Base-by-base conservation (phyloP, 2,113 vertebrate species). In the Indicator maculatus region DNA sequence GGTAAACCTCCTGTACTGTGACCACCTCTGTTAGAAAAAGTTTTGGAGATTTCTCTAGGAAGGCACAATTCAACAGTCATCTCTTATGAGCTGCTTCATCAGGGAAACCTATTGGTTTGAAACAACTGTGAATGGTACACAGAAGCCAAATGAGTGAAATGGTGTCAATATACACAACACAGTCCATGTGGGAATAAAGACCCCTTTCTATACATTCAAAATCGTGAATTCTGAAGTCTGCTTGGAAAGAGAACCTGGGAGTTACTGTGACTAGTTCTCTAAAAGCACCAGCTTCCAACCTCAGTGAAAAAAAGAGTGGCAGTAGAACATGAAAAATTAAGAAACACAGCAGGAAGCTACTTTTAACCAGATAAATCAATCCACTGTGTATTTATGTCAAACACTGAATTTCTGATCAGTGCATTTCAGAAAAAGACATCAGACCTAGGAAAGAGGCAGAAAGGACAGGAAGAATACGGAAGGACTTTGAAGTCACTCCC, bases 1-100 rank as follows among this genome's bases (percentile, higher is more conserved):
- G 50, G 15, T 12, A 58, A n/a, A 0, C 1, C 12, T 69, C 60
- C 8, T 38, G 38, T 78, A 64, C 4, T 71, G 31, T 1, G 1
- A 77, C 16, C 16, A 55, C 38, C 8, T 38, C 52, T 41, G 88
- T 39, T 36, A 38, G 11, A 72, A 38, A 16, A 19, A 5, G 8
- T 59, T 50, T 58, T 12, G 12, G 21, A 52, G 18, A 81, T 60
- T 75, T 87, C 53, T 89, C 20, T 59, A 41, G 74, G 38, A 91
- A 44, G 0, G 0, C 11, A 8, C 27, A 89, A 71, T 41, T 96
- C 53, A 86, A 63, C 39, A 66, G 58, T 16, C 6, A 26, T 44
- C 12, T 39, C 58, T 58, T 28, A 67, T 33, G 26, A 89, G 13
- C 18, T 71, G 7, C 27, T 84, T 70, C 30, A 67, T 33, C 5